These are phyloP conservation scores for Drosophila kuntzei DNA, from an alignment of 2,888 invertebrate genomes.

Conservation along the genomic window DNA sequence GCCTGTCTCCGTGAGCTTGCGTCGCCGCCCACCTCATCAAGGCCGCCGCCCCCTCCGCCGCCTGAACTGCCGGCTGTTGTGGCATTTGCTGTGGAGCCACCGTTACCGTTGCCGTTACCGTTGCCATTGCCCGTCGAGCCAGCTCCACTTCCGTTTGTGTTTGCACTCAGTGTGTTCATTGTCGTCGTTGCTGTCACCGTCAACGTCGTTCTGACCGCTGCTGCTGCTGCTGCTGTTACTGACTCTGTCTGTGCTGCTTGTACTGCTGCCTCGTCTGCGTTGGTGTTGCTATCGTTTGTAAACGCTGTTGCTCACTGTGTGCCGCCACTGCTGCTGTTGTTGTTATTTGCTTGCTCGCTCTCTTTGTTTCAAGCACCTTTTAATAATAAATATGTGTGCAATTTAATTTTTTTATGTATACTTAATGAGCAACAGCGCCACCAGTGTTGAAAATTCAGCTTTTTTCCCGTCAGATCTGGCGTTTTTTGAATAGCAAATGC, in stretches of 20 bases:
- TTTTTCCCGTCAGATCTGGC: no score
- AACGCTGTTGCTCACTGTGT: constrained; percentile 41
- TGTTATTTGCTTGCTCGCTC: constrained; percentile 27
- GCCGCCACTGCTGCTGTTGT: constrained; percentile 44
- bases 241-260: constrained; percentile 32
- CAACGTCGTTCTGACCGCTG: constrained; percentile 56
- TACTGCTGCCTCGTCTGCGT: constrained; percentile 32
- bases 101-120: constrained; percentile 44
- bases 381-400: constrained; percentile 68
- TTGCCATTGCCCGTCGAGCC: constrained; percentile 55
- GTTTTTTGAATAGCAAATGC: no score
- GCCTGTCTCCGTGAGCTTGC: constrained; percentile 91
- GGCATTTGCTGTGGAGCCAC: constrained; percentile 51
- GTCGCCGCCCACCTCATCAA: constrained; percentile 87
- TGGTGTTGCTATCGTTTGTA: constrained; percentile 33
- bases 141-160: constrained; percentile 66
- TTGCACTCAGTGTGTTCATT: constrained; percentile 66
- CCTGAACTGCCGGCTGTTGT: constrained; percentile 55
- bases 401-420: constrained; percentile 77
- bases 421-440: constrained; percentile 71
- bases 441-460: no score
- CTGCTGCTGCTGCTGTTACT: constrained; percentile 34
- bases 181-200: constrained; percentile 60
- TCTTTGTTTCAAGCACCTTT: constrained; percentile 56
- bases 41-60: constrained; percentile 46